Conservation (phyloP, 37 sponge, comb jelly and placozoan genomes). For the Cliona cf. orientalis region DNA sequence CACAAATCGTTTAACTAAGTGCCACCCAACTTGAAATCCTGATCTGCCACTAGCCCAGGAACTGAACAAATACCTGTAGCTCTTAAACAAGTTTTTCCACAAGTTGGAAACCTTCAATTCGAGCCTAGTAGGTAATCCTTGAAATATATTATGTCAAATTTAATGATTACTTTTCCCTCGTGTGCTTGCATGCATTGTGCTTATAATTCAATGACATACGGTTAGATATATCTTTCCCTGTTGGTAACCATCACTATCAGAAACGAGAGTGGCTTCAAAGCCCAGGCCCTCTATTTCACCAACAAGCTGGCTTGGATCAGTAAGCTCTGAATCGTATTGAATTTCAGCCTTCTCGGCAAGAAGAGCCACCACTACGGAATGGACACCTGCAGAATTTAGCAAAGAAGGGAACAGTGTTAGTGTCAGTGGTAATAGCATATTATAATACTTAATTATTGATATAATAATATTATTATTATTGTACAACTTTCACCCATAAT, state of each 20-base stretch:
- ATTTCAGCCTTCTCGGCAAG: conserved; percentile 87
- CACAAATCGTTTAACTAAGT: too few species aligned
- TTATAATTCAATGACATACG: too few species aligned
- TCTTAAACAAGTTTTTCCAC: too few species aligned
- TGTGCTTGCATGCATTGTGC: neutral
- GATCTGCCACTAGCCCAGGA: too few species aligned
- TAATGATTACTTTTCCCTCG: too few species aligned
- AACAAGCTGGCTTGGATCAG: conserved; percentile 50
- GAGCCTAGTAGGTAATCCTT: too few species aligned
- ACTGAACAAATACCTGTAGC: too few species aligned
- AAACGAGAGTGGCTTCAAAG: conserved; percentile 60
- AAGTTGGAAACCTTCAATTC: too few species aligned
- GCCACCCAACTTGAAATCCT: too few species aligned
- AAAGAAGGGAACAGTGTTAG: neutral
- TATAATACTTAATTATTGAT: neutral
- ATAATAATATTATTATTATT: too few species aligned
- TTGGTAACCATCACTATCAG: conserved; percentile 22
- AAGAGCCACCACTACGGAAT: conserved; percentile 71
- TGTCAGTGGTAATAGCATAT: neutral
- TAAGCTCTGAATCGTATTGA: conserved; percentile 53
- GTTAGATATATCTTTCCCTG: conserved; percentile 61
- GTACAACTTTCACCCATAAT: too few species aligned
- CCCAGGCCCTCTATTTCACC: conserved; percentile 71
- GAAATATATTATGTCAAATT: too few species aligned
- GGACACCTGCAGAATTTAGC: conserved; percentile 67